Conservation (phyloP, 2,888 invertebrate species). For the Callosobruchus maculatus region DNA sequence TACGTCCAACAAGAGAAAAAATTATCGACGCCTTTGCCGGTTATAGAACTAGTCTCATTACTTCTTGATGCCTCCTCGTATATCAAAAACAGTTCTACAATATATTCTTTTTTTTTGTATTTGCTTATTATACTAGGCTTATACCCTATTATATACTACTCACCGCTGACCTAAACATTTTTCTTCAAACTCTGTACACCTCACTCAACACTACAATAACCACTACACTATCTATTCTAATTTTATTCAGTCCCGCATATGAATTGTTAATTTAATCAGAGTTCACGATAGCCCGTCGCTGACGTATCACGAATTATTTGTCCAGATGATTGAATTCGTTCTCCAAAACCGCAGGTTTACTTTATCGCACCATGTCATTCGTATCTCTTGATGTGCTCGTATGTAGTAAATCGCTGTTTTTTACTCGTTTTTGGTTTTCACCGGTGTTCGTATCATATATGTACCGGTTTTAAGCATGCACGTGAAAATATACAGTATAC, state of each 20-base stretch:
- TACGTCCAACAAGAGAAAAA: too few species aligned
- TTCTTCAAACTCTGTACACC: neutral
- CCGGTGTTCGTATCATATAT: too few species aligned
- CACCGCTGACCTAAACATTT: neutral
- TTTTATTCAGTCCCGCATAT: neutral
- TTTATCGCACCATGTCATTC: neutral
- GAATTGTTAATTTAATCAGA: neutral
- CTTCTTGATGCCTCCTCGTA: too few species aligned
- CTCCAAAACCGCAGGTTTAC: neutral
- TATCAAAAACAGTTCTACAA: too few species aligned
- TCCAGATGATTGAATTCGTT: neutral
- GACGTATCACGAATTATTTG: neutral
- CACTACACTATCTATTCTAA: neutral
- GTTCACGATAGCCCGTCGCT: neutral
- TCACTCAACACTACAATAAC: neutral
- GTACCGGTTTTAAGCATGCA: neutral
- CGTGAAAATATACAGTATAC: neutral
- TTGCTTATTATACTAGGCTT: too few species aligned
- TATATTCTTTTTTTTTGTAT: too few species aligned
- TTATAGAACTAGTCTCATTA: too few species aligned
- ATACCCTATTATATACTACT: too few species aligned
- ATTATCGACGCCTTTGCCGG: too few species aligned
- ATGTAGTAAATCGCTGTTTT: neutral
- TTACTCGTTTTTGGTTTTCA: neutral
- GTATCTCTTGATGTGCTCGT: neutral